phyloP scores from a whole-genome alignment of 1,140 invertebrate genomes.

The Cyclargus thomasi region DNA sequence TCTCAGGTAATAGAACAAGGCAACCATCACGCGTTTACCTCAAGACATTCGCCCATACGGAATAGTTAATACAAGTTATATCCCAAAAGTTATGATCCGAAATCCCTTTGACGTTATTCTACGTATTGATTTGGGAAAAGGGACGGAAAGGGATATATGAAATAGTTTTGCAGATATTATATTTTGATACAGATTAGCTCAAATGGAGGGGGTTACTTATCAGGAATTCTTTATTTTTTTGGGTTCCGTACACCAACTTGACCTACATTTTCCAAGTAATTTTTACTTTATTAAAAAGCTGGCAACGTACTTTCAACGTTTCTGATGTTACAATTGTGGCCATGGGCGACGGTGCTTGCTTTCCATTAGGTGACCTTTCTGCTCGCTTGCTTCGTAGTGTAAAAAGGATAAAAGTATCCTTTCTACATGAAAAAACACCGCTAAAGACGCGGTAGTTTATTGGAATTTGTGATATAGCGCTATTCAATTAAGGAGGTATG shows the following conservation, averaged over 20 bases:
- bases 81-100: background rate
- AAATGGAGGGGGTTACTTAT: background rate
- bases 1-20: background rate
- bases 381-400: too few relatives aligned
- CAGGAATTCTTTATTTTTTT: too few relatives aligned
- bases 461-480: background rate
- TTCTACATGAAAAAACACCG: too few relatives aligned
- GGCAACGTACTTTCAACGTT: too few relatives aligned
- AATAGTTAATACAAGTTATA: slow-evolving; percentile 1
- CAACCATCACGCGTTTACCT: background rate
- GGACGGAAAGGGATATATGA: background rate
- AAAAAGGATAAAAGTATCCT: too few relatives aligned
- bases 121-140: background rate
- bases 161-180: background rate
- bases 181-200: background rate
- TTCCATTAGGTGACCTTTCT: too few relatives aligned
- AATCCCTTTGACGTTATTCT: background rate
- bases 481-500: background rate
- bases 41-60: background rate
- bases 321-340: too few relatives aligned
- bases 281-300: too few relatives aligned
- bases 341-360: too few relatives aligned
- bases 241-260: too few relatives aligned
- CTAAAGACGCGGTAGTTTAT: background rate
- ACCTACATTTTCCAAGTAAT: too few relatives aligned